Conservation (phyloP, 2,113 vertebrate species). For the Nasalis larvatus region DNA sequence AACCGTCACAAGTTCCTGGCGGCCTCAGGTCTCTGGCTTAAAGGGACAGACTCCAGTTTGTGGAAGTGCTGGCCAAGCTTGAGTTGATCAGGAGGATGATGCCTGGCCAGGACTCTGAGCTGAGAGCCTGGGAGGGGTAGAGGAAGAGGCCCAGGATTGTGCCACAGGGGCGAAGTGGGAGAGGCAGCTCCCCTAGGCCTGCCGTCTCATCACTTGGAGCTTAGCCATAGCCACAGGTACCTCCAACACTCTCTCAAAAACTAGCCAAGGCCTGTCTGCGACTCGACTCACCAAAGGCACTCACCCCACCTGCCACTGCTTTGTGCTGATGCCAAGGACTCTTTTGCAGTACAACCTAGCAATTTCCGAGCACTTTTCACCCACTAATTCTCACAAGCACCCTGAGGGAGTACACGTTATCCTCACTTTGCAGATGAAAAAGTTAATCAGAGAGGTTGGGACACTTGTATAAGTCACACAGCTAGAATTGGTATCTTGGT, state of each 20-base stretch:
- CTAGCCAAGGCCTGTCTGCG: not conserved
- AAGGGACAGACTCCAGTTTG: not conserved
- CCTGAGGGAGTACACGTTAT: not conserved
- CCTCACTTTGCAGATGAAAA: not conserved
- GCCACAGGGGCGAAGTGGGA: not conserved
- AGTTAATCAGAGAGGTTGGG: not conserved
- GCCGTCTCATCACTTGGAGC: not conserved
- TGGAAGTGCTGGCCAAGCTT: not conserved
- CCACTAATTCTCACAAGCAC: not conserved
- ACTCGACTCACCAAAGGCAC: not conserved
- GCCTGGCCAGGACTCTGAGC: not conserved
- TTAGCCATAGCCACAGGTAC: not conserved
- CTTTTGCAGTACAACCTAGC: not conserved
- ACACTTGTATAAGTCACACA: not conserved
- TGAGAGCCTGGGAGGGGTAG: not conserved
- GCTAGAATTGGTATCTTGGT: not conserved
- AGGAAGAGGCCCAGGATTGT: too few relatives aligned
- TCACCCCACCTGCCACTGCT: not conserved
- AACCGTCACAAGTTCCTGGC: not conserved
- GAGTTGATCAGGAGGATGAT: not conserved
- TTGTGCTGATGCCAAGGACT: not conserved
- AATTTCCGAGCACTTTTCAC: not conserved
- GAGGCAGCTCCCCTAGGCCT: not conserved
- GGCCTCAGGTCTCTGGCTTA: slow-evolving; percentile 4
- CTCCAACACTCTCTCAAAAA: not conserved